Percentiles rank a stretch among this genome's conserved stretches.
Conservation (phyloP, 2,888 invertebrate genomes). For the Clanis bilineata region DNA sequence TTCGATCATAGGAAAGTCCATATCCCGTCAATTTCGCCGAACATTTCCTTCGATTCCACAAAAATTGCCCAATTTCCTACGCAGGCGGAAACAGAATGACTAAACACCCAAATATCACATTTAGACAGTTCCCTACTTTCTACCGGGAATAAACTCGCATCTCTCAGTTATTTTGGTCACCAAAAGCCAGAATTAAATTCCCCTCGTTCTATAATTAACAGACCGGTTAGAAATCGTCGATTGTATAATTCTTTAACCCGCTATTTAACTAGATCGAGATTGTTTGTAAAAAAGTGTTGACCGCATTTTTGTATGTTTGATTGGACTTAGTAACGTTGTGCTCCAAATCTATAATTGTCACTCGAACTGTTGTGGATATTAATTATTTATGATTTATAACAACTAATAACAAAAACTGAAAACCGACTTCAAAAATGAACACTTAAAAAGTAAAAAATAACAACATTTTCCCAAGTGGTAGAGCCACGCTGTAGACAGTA, state of each 20-base stretch:
- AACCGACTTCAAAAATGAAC: no score
- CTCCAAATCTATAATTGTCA: background rate
- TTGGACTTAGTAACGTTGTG: background rate
- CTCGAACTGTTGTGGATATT: background rate
- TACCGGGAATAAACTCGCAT: background rate
- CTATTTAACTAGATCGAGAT: background rate
- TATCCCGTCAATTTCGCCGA: background rate
- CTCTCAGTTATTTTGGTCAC: slow-evolving; percentile 1
- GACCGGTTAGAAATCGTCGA: background rate
- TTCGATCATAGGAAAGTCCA: background rate
- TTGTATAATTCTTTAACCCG: background rate
- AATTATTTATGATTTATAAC: no score
- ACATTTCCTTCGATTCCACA: background rate
- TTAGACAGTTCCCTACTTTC: background rate
- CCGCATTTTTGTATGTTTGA: background rate
- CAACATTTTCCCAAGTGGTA: no score
- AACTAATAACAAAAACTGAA: no score
- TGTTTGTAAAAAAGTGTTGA: background rate
- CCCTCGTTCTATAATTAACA: slow-evolving; percentile 5
- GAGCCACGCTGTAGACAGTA: no score
- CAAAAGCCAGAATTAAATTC: slow-evolving; percentile 7
- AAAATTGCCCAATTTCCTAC: background rate
- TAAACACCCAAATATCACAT: background rate
- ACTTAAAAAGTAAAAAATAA: no score
- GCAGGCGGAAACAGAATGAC: background rate